Evolutionary conservation across 2,888 invertebrate species (phyloP), one percentile per base, ranked within the genome.

Genomic region (Priapulus caudatus): DNA sequence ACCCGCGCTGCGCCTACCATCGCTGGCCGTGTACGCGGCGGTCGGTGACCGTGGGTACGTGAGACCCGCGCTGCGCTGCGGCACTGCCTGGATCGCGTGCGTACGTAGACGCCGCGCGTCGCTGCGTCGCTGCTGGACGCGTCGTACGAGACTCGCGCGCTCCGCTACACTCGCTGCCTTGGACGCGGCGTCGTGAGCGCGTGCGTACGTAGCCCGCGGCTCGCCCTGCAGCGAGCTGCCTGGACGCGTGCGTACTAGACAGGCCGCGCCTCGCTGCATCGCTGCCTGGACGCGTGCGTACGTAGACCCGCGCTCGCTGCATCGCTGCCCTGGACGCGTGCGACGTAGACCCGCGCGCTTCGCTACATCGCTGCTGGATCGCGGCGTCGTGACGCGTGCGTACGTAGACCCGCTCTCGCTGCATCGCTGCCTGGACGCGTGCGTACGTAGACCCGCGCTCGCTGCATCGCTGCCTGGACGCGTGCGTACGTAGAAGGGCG

Each of bases 391-490:
- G 54, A n/a, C 23, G 21, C 10, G 43, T 33, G 16, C 56, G 54
- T 4, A 21, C 20, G 20, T 56, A 56, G 20, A 47, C 10, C 47
- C 54, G 44, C 43, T 56, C 55, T 16, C 54, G 51, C 10, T 52
- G 55, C 21, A 16, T 10, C 2, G 56, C 53, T 16, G 19, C 15
- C 22, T 52, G 20, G 5, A 23, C 46, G 49, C 50, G 51, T 10
- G 20, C 33, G 10, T 2, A 2, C 4, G 2, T 4, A 16, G 48
- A 33, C 5, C n/a, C n/a, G n/a, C n/a, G n/a, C n/a, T n/a, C n/a
- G n/a, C n/a, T n/a, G n/a, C n/a, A n/a, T n/a, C n/a, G n/a, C n/a
- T n/a, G n/a, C n/a, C n/a, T n/a, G n/a, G n/a, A n/a, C n/a, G n/a
- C n/a, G n/a, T 10, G 20, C 33, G 10, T 2, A 2, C 4, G 2